Evolutionary conservation across 2,113 vertebrate genomes (phyloP).

Genomic region (Bagarius yarrelli): DNA sequence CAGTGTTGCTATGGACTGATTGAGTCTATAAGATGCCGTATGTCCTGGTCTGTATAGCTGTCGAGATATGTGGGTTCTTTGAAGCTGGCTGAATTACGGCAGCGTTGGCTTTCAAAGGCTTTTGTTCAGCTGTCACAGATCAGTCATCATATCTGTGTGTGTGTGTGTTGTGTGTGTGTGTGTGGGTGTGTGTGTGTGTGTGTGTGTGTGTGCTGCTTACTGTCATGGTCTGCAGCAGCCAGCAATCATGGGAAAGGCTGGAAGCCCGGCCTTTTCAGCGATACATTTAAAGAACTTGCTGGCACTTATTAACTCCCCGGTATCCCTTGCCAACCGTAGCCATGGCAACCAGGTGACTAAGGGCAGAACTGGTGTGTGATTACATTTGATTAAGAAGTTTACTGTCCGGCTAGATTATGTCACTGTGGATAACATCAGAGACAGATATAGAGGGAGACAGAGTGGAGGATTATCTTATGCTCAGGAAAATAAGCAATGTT

Average conservation of each 20-base stretch:
- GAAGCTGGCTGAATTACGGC: neutral
- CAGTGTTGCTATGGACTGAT: neutral
- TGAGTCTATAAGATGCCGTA: neutral
- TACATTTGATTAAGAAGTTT: conserved; percentile 35
- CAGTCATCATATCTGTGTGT: conserved; percentile 21
- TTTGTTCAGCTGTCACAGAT: conserved; percentile 28
- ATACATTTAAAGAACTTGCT: conserved; percentile 15
- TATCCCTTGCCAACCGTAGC: conserved; percentile 27
- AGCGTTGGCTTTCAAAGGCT: neutral
- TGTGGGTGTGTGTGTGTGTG: conserved; percentile 27
- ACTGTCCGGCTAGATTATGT: conserved; percentile 18
- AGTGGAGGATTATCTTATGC: conserved; percentile 11
- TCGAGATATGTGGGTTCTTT: conserved; percentile 1
- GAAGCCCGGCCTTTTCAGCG: conserved; percentile 8
- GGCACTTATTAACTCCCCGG: conserved; percentile 21
- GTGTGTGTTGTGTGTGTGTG: conserved; percentile 28
- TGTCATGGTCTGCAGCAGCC: conserved; percentile 10
- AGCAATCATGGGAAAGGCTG: conserved; percentile 11
- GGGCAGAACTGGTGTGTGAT: conserved; percentile 21
- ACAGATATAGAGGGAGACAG: conserved; percentile 18
- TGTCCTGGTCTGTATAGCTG: neutral
- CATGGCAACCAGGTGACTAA: conserved; percentile 44
- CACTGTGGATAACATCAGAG: neutral
- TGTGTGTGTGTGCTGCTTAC: conserved; percentile 15
- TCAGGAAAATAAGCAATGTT: neutral